Base-by-base conservation (phyloP, 2,113 vertebrate species). In the Cyprinodon variegatus region DNA sequence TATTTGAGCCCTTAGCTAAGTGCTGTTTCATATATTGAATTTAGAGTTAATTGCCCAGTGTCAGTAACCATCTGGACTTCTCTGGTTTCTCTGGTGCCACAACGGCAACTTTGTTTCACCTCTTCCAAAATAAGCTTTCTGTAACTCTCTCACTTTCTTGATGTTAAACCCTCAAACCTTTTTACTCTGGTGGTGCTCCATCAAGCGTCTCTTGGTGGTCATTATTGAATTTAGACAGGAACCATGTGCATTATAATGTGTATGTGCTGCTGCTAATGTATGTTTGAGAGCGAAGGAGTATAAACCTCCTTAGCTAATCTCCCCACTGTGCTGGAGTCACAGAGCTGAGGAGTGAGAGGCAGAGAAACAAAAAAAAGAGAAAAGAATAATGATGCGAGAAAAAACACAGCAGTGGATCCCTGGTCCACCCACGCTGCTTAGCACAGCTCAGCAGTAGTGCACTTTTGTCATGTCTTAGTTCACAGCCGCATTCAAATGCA, bases 381-480 rank as follows among this genome's bases (percentile, higher is more conserved):
- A 78, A 68, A 86, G 86, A 91, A 91, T 92, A 92, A 92, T 91
- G 90, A 92, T 90, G 89, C 83, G 86, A 83, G 80, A 88, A 83
- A 29, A 87, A 92, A 87, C 84, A 85, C 90, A 89, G 91, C 91
- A 86, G 91, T 88, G 83, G 82, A 88, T 91, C 87, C 91, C 78
- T 70, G 48, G 89, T 91, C 90, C 89, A 90, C 90, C 92, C 92
- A 92, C 92, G 82, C 87, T 80, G 82, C 87, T 93, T 89, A 15
- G 81, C 80, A 70, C 74, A 65, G 82, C 86, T 77, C 81, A 86
- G 91, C 86, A 83, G 85, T 83, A 71, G 70, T 83, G 80, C 88
- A 90, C 89, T 91, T 91, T 92, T 90, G 87, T 90, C 86, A 80
- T 87, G 86, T 93, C 88, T 92, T 88, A 89, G 83, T 91, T 91